Base-by-base conservation (phyloP, 2,888 invertebrate species). In the Acrocyrtus sp. region DNA sequence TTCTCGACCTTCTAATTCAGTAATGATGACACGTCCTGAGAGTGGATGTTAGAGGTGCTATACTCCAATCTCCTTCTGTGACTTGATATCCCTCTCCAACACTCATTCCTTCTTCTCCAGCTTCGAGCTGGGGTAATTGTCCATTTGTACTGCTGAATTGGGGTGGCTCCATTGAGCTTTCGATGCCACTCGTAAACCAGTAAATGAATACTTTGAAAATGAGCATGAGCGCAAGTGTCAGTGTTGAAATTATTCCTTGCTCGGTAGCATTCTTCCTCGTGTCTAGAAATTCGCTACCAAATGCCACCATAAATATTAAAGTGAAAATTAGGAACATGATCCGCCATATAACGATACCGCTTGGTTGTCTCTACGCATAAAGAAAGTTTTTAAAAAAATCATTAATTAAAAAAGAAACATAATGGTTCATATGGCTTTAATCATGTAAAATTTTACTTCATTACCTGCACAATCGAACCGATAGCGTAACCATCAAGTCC, bases 361-460 rank as follows among this genome's bases (percentile, higher is more conserved):
- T 68, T 15, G 73, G 62, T 29, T 57, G 47, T 68, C 56, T 73
- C 73, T 73, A n/a, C n/a, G n/a, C n/a, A n/a, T n/a, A n/a, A n/a
- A n/a, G n/a, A n/a, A n/a, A n/a, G n/a, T n/a, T n/a, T n/a, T n/a
- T n/a, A n/a, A n/a, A n/a, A n/a, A n/a, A n/a, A n/a, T n/a, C n/a
- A 45, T 3, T 17, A 68, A 19, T 41, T n/a, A 17, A 22, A 10
- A 57, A 19, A 6, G 21, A 21, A 22, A n/a, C 29, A 10, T 34
- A 17, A 17, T 22, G 50, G 8, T 50, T 50, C 50, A 50, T 17
- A 19, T 34, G 29, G 19, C 3, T n/a, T n/a, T n/a, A n/a, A n/a
- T n/a, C 29, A 34, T 27, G 34, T 5, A 54, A 15, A 1, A 27
- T 19, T 34, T 21, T 43, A 45, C 43, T 2, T 53, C 15, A 24